Conservation (phyloP, 2,113 vertebrate genomes). For the Puffinus mauretanicus region DNA sequence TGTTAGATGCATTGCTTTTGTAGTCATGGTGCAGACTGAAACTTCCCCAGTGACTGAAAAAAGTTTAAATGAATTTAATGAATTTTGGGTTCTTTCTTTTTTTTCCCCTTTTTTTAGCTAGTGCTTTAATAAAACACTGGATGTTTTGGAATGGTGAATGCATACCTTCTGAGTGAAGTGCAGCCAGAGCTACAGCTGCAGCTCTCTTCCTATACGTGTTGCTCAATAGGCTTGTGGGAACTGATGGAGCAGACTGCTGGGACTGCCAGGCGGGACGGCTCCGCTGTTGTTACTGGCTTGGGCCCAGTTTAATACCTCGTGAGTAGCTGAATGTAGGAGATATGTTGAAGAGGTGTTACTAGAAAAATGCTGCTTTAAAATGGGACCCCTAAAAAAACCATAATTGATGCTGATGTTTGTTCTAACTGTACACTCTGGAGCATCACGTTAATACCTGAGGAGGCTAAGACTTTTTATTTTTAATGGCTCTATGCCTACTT, state of each 20-base stretch:
- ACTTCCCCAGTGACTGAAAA: not conserved
- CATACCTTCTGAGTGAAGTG: conserved; percentile 47
- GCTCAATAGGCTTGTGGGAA: conserved; percentile 8
- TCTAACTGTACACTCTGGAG: not conserved
- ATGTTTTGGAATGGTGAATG: not conserved
- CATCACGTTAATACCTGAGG: not conserved
- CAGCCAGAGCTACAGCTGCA: conserved; percentile 44
- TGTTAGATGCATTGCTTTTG: not conserved
- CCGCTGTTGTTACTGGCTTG: conserved; percentile 20
- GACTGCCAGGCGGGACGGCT: not conserved
- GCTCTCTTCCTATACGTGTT: not conserved
- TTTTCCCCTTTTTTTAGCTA: not conserved
- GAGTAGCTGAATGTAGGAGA: conserved; percentile 5
- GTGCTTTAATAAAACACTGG: not conserved
- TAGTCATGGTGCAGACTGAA: not conserved
- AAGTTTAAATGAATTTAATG: conserved; percentile 27
- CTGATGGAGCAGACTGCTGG: not conserved
- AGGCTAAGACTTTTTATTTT: not conserved
- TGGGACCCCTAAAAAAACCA: not conserved
- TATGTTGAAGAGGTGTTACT: conserved; percentile 11
- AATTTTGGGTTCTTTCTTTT: not conserved
- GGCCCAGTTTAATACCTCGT: not conserved
- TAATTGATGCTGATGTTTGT: not conserved
- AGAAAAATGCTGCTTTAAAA: not conserved
- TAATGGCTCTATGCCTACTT: not conserved